Evolutionary conservation across 2,113 vertebrate genomes (phyloP).

Genomic region (Nyctibius bracteatus): DNA sequence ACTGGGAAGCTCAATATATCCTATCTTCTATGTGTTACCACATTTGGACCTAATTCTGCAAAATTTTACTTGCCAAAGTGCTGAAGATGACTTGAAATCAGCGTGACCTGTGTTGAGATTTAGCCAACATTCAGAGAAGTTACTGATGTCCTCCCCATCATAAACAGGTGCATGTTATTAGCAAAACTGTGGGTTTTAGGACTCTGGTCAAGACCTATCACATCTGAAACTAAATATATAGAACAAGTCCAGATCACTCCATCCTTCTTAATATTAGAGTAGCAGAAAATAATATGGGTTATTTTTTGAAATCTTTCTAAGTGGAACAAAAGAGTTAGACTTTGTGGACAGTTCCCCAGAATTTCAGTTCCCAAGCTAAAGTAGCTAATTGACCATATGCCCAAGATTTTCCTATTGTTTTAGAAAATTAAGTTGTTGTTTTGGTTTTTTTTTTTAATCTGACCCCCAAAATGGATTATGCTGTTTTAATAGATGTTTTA

Average conservation of each 20-base stretch:
- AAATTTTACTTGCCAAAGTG: background rate
- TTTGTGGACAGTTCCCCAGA: background rate
- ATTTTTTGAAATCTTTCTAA: background rate
- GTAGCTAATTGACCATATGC: background rate
- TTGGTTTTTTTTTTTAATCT: background rate
- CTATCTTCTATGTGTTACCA: background rate
- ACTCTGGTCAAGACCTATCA: background rate
- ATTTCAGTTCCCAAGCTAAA: background rate
- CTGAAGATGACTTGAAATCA: background rate
- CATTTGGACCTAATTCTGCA: background rate
- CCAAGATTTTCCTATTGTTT: background rate
- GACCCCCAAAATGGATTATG: background rate
- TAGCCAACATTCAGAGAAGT: background rate
- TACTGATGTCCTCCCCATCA: accelerated
- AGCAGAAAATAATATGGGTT: background rate
- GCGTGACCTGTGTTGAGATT: background rate
- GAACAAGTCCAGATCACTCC: background rate
- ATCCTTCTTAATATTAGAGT: background rate
- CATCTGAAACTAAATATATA: background rate
- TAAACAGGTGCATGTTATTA: accelerated
- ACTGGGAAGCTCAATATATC: background rate
- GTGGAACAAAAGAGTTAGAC: background rate
- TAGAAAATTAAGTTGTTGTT: background rate
- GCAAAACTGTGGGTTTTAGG: background rate
- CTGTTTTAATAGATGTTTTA: background rate